Conservation (phyloP, 2,888 invertebrate species). For the Augiades crinisus region DNA sequence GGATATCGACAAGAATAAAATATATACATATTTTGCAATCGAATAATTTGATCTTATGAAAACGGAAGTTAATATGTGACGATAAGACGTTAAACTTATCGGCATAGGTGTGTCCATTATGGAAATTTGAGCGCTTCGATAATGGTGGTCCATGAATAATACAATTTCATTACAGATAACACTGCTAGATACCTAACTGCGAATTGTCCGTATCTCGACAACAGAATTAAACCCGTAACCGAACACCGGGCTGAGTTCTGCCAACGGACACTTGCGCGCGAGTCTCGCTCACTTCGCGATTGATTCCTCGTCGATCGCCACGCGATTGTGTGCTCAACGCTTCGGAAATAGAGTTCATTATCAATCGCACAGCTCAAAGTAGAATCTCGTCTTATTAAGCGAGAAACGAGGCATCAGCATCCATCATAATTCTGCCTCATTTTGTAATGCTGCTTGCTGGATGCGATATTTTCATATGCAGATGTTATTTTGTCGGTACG, state of each 20-base stretch:
- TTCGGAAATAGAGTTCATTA: slow-evolving; percentile 37
- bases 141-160: slow-evolving; percentile 26
- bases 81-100: not conserved
- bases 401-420: slow-evolving; percentile 72
- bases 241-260: slow-evolving; percentile 44
- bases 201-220: slow-evolving; percentile 33
- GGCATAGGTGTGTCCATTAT: slow-evolving; percentile 5
- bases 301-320: slow-evolving; percentile 41
- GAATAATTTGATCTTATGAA: not conserved
- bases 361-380: slow-evolving; percentile 31
- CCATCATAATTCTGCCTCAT: slow-evolving; percentile 79
- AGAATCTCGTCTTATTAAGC: slow-evolving; percentile 71
- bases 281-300: slow-evolving; percentile 45
- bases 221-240: slow-evolving; percentile 57
- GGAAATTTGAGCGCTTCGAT: slow-evolving; percentile 24
- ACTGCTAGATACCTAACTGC: slow-evolving; percentile 27
- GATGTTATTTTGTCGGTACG: slow-evolving; percentile 42
- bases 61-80: not conserved
- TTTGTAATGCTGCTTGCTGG: slow-evolving; percentile 65
- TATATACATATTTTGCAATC: not conserved
- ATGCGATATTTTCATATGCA: slow-evolving; percentile 66
- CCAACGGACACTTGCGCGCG: slow-evolving; percentile 43
- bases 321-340: slow-evolving; percentile 5
- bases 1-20: not conserved
- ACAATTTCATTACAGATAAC: slow-evolving; percentile 25